phyloP scores from a whole-genome alignment of 2,888 invertebrate genomes.

The Lithosia quadra region DNA sequence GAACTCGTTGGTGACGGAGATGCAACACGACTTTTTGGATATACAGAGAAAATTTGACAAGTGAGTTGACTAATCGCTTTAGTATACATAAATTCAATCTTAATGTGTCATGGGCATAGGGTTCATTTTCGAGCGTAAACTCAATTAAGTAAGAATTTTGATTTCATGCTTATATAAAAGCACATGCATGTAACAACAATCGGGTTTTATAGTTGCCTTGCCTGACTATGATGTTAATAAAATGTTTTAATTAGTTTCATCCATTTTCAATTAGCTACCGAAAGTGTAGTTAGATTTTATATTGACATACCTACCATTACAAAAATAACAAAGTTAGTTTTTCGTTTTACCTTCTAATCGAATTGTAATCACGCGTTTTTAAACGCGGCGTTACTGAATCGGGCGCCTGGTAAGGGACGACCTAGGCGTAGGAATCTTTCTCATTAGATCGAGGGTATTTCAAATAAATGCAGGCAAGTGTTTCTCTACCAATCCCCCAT shows the following conservation, averaged over 20 bases:
- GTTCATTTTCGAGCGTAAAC: background rate
- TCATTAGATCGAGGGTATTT: too few relatives aligned
- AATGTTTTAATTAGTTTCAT: too few relatives aligned
- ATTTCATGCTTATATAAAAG: background rate
- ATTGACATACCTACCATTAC: too few relatives aligned
- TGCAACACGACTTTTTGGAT: slow-evolving; percentile 78
- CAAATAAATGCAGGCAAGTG: background rate
- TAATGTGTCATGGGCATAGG: background rate
- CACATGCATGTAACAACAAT: background rate
- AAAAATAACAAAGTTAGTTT: too few relatives aligned
- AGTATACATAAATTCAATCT: background rate
- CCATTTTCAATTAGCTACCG: too few relatives aligned
- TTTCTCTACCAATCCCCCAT: background rate
- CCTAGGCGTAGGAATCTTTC: background rate
- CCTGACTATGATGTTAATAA: too few relatives aligned
- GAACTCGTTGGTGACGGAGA: slow-evolving; percentile 74
- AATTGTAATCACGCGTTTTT: too few relatives aligned
- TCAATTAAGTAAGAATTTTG: background rate
- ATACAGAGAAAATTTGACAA: slow-evolving; percentile 79
- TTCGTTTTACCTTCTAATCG: too few relatives aligned
- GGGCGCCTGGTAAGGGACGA: too few relatives aligned
- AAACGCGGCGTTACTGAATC: too few relatives aligned
- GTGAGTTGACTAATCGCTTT: slow-evolving; percentile 57
- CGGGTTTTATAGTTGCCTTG: too few relatives aligned
- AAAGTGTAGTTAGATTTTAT: too few relatives aligned